A percentile compares a stretch with the other conserved stretches of the same genome.
Conservation (phyloP, 2,888 invertebrate genomes). For the Tribolium freemani region DNA sequence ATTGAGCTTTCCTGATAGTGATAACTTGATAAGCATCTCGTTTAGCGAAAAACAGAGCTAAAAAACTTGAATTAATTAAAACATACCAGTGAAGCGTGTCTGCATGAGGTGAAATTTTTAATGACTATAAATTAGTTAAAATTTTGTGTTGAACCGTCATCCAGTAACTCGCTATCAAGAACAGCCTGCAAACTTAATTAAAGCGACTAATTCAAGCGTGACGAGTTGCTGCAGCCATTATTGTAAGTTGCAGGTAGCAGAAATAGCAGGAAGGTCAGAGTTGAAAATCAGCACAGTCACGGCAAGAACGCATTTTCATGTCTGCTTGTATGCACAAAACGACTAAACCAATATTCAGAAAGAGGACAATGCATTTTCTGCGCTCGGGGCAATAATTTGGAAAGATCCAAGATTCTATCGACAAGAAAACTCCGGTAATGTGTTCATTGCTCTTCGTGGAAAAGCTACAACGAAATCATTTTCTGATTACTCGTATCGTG, state of each 20-base stretch:
- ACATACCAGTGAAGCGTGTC: conserved; percentile 33
- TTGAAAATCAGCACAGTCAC: conserved; percentile 33
- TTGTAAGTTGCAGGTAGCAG: conserved; percentile 46
- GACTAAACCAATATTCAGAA: conserved; percentile 10
- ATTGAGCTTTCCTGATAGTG: not conserved
- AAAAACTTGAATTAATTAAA: conserved; percentile 33
- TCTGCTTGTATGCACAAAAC: conserved; percentile 20
- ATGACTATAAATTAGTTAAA: conserved; percentile 44
- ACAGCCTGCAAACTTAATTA: conserved; percentile 48
- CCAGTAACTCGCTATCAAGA: conserved; percentile 40
- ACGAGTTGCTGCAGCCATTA: conserved; percentile 46
- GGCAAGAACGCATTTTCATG: conserved; percentile 30
- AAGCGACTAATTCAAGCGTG: conserved; percentile 42
- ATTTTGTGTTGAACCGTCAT: conserved; percentile 45
- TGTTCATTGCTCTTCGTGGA: conserved; percentile 13
- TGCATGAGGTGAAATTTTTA: conserved; percentile 40
- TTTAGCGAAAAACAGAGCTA: not conserved
- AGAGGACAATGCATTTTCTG: conserved; percentile 23
- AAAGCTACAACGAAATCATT: conserved; percentile 16
- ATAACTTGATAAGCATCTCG: conserved; percentile 8
- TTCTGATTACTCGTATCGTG: conserved; percentile 21
- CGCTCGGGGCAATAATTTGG: not conserved
- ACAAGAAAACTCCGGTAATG: conserved; percentile 11
- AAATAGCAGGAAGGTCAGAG: conserved; percentile 33
- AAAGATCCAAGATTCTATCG: conserved; percentile 14